Evolutionary conservation across 2,888 invertebrate species (phyloP), one percentile per base, ranked within the genome.

Genomic region (Candidula unifasciata): DNA sequence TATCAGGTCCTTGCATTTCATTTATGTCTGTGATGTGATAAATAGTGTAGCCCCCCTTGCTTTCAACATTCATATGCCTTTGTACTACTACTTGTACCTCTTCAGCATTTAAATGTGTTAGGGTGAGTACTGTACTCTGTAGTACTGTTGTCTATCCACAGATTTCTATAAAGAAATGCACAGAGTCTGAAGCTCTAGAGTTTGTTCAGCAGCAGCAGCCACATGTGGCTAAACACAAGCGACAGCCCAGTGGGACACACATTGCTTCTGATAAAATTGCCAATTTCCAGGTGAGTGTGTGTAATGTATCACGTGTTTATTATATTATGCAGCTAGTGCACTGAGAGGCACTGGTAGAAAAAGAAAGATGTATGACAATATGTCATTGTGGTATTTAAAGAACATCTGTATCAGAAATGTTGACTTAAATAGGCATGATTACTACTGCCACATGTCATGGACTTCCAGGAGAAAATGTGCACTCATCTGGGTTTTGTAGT

Each of bases 181-280:
- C 77, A 54, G 77, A 77, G 6, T 52, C 76, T n/a, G 77, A 83
- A 30, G 82, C 82, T 66, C 54, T 76, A 27, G 77, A 66, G 66
- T 83, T 76, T 77, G 35, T 74, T 35, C 52, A 83, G 18, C 30
- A 81, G 35, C 80, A 80, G 54, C 69, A 69, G n/a, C 68, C 64
- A 16, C 82, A 35, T 3, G 33, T 30, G 66, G n/a, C 52, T 37
- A 87, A 84, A 64, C 69, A 87, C 60, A 57, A 60, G 30, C 54
- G 87, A 0, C 76, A 82, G 18, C 87, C 89, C n/a, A 91, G 91
- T 86, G 87, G 88, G 33, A 87, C 89, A 33, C 89, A 89, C 85
- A 83, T 89, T 6, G 88, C 87, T 33, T 87, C 77, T n/a, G 87
- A 90, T 85, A 87, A 87, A 80, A 89, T 91, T 60, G 87, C 90